Base-by-base conservation (phyloP, 2,888 invertebrate genomes). In the Platypus cylindrus region DNA sequence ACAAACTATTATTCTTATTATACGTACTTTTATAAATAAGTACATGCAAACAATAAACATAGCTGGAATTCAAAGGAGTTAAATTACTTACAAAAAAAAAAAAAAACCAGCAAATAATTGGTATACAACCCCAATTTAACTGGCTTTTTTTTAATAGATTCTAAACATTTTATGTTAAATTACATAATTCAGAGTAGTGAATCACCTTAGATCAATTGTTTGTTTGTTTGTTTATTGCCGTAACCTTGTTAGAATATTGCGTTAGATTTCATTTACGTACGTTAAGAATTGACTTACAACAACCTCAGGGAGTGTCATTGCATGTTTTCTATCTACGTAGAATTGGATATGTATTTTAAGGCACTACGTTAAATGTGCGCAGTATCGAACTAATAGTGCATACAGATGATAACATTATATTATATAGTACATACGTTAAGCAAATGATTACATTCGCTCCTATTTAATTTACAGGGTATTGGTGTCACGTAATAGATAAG, bases 21-120 rank as follows among this genome's bases (percentile, higher is more conserved):
- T 34, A 24, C 36, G 32, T 36, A 36, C 36, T 36, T 36, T 36
- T 32, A 36, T 36, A 36, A 36, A 36, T 36, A 26, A 30, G 25
- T 30, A 14, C 17, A 24, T 13, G 27, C 26, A 18, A 33, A 28
- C 29, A 32, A 36, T 32, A 27, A 17, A 32, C 13, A 30, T 28
- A 20, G 24, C 13, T 27, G 36, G 36, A 25, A 36, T 36, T 9
- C 20, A 25, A 14, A 33, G 13, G 30, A 31, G 36, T 30, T 24
- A 9, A 31, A 26, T 20, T 13, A 3, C 13, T 16, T 12, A 26
- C 12, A 23, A 29, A 29, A 18, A 23, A 34, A 35, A 13, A 30
- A 29, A 24, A 11, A 24, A 24, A 12, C 5, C 24, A n/a, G n/a
- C 11, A 5, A 12, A 12, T 9, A 24, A 7, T 11, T 24, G 24